Base-by-base conservation (phyloP, 2,888 invertebrate genomes). In the Hypomecis atomaria region DNA sequence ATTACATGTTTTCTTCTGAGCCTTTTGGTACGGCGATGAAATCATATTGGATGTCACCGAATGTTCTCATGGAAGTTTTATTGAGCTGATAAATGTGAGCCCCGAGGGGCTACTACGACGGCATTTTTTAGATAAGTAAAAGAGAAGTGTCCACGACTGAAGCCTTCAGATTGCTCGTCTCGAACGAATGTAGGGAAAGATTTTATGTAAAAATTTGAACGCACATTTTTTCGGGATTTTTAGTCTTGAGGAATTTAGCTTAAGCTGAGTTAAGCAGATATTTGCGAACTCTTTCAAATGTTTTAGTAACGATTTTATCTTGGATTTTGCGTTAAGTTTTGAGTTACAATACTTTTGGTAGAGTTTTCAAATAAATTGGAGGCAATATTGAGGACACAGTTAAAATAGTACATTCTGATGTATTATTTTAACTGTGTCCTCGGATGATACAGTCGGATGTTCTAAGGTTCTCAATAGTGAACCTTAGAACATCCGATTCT, bases 51-150 rank as follows among this genome's bases (percentile, higher is more conserved):
- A 87, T 85, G 88, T 86, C 87, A 82, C 83, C 84, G 82, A 88
- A 88, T 89, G 87, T 87, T 86, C 86, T 86, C 86, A 87, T 87
- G 78, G 81, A 83, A 87, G 85, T 89, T 90, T 89, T 88, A 90
- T 90, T 86, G 85, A 79, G 81, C 86, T 87, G 87, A 87, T 89
- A 89, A 90, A 87, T 88, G 88, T 83, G 78, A 79, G 82, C 85
- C 88, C 77, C 79, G 67, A 71, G 89, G 87, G 86, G 83, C 73
- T 74, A 78, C 81, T 72, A 76, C 81, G 84, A 76, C 73, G 80
- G 82, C 88, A 85, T 81, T 86, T 87, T 87, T 84, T 78, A 84
- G 85, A 87, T 85, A 87, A 85, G 81, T 83, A 79, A 75, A 80
- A 80, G 76, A 77, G 75, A 78, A 79, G 78, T 77, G 76, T 75